These are phyloP conservation scores for Arrhopalites spinosus DNA, from an alignment of 2,888 invertebrate genomes.

Conservation along the genomic window DNA sequence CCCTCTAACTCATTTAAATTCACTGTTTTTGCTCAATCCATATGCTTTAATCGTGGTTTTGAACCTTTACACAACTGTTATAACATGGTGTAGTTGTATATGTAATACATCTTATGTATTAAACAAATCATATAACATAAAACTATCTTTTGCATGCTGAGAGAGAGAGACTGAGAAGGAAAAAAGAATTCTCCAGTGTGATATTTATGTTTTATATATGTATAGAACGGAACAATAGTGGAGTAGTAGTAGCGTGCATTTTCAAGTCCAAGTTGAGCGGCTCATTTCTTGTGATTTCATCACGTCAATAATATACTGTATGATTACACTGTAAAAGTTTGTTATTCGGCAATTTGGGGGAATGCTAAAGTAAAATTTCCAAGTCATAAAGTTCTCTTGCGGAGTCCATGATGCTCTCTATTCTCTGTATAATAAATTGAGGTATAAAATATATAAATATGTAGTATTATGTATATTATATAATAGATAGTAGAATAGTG, in stretches of 20 bases:
- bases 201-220: background rate
- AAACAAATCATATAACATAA: too few relatives aligned
- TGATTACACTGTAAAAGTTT: slow-evolving; percentile 40
- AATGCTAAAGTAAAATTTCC: slow-evolving; percentile 44
- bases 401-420: slow-evolving; percentile 21
- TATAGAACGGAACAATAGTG: slow-evolving; percentile 35
- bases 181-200: slow-evolving; percentile 31
- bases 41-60: background rate
- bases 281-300: slow-evolving; percentile 45
- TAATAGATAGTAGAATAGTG: background rate
- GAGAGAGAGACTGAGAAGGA: too few relatives aligned
- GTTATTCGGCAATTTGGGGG: slow-evolving; percentile 44
- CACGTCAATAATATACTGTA: slow-evolving; percentile 31
- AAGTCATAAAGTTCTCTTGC: slow-evolving; percentile 46
- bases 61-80: too few relatives aligned
- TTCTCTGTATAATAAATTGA: slow-evolving; percentile 10
- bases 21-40: background rate
- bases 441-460: background rate
- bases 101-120: too few relatives aligned
- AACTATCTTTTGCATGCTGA: slow-evolving; percentile 41
- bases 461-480: background rate
- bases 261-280: slow-evolving; percentile 31
- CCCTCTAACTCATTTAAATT: background rate
- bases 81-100: background rate
- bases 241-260: slow-evolving; percentile 31